Conservation (phyloP, 23 tunicate species). For the Aplidium turbinatum region DNA sequence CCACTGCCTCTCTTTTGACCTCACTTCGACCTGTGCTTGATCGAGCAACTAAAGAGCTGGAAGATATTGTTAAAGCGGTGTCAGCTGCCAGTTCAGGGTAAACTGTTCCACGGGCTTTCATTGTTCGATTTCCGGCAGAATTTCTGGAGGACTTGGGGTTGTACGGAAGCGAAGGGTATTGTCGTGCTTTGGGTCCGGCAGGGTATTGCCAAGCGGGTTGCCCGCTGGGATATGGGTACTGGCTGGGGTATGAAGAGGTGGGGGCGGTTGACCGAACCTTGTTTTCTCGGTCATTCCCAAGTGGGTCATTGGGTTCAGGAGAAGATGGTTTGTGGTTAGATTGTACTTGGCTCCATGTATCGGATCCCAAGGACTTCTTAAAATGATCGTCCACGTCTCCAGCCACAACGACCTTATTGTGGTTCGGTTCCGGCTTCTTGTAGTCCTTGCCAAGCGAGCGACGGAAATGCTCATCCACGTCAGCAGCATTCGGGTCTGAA, state of each 20-base stretch:
- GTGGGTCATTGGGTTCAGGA: constrained; percentile 1
- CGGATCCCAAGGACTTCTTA: constrained; percentile 57
- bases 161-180: too few relatives aligned
- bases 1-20: not conserved
- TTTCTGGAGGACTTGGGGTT: not conserved
- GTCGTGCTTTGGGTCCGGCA: too few relatives aligned
- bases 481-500: not conserved
- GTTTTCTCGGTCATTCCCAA: not conserved
- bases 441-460: constrained; percentile 59
- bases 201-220: too few relatives aligned
- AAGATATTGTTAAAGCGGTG: too few relatives aligned
- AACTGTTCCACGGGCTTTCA: not conserved
- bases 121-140: not conserved
- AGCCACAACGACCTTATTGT: constrained; percentile 45
- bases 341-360: constrained; percentile 35
- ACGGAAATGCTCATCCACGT: constrained; percentile 64
- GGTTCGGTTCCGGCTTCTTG: constrained; percentile 20
- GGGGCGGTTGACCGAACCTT: not conserved
- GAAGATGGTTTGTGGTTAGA: constrained; percentile 12
- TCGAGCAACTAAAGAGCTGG: too few relatives aligned
- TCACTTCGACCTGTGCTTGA: not conserved
- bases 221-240: not conserved
- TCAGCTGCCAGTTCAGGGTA: not conserved
- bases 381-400: constrained; percentile 75
- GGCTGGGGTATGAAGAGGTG: not conserved